Conservation (phyloP, 2,113 vertebrate genomes). For the Carlito syrichta region DNA sequence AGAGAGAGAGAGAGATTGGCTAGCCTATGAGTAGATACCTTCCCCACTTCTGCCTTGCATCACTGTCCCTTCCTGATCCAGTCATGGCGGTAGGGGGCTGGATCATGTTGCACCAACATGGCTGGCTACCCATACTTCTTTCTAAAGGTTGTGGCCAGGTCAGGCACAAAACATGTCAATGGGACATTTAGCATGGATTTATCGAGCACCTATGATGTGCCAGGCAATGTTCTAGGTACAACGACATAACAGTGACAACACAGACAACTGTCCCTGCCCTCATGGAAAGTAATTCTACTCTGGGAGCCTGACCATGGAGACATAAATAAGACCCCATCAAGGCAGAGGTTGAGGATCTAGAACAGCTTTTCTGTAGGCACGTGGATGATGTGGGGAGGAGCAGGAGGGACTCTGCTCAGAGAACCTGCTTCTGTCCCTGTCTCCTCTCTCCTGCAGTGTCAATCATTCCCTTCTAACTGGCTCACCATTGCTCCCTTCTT, state of each 20-base stretch:
- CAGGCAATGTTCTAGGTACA: background rate
- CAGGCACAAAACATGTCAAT: background rate
- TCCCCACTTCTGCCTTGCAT: background rate
- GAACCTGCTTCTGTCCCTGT: background rate
- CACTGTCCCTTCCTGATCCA: fast-evolving
- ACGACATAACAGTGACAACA: background rate
- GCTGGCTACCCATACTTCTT: background rate
- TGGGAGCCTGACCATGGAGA: background rate
- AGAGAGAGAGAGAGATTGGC: background rate
- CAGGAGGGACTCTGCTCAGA: background rate
- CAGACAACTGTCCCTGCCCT: background rate
- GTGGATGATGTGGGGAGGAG: background rate
- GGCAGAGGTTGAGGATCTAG: background rate
- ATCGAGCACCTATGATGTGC: background rate
- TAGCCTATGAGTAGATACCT: background rate
- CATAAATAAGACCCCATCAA: background rate
- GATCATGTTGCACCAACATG: background rate
- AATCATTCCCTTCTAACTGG: background rate
- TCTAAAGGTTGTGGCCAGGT: background rate
- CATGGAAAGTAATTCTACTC: background rate
- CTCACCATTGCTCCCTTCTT: background rate
- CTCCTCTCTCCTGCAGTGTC: background rate
- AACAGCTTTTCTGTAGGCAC: background rate
- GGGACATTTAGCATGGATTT: background rate
- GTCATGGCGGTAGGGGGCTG: background rate